Evolutionary conservation across 1,140 invertebrate genomes (phyloP).

Genomic region (Onthophagus taurus): DNA sequence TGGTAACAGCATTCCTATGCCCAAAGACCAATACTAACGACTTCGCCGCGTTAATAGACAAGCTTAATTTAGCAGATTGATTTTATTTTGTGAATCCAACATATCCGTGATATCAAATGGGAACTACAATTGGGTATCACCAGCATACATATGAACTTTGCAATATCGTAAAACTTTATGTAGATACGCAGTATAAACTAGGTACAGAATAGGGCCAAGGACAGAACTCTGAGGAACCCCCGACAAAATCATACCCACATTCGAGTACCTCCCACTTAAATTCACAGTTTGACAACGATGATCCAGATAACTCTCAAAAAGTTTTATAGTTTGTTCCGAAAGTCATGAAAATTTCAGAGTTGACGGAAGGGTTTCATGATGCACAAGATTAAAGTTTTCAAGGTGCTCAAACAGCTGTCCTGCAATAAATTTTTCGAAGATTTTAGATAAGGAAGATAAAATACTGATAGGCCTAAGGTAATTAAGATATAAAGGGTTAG

Average conservation of each 20-base stretch:
- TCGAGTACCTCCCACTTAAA: neutral
- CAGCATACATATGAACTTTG: neutral
- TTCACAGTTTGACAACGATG: neutral
- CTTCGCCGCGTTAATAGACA: neutral
- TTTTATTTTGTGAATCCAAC: neutral
- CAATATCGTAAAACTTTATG: neutral
- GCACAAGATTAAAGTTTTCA: slow-evolving; percentile 26
- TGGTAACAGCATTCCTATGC: neutral
- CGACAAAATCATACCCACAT: neutral
- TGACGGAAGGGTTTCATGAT: slow-evolving; percentile 27
- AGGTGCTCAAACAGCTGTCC: slow-evolving; percentile 13
- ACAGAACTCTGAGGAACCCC: neutral
- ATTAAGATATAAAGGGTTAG: slow-evolving; percentile 11
- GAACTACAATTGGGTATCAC: neutral
- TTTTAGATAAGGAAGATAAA: slow-evolving; percentile 19
- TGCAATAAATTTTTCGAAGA: slow-evolving; percentile 17
- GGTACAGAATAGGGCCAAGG: neutral
- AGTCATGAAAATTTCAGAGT: slow-evolving; percentile 10
- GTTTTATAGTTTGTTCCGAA: neutral
- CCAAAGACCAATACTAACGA: neutral
- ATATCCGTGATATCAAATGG: neutral
- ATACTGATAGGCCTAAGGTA: slow-evolving; percentile 20
- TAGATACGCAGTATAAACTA: neutral
- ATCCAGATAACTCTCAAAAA: slow-evolving; percentile 5
- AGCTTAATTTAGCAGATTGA: neutral